Percentiles rank a stretch among this genome's conserved stretches.
These are phyloP conservation scores for Periparus ater DNA, from an alignment of 2,797 vertebrate species.

Conservation along the genomic window DNA sequence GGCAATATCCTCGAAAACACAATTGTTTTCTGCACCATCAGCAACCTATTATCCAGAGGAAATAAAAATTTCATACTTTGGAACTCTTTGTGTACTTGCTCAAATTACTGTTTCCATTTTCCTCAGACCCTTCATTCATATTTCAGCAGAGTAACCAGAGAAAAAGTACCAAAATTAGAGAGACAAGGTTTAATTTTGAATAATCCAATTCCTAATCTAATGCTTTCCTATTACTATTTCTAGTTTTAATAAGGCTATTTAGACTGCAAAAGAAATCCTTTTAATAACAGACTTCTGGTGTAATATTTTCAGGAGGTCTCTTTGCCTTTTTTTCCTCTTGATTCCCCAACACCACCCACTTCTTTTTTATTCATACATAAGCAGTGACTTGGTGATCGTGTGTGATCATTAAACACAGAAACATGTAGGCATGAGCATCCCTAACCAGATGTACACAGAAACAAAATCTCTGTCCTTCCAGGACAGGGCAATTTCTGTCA, in stretches of 20 bases:
- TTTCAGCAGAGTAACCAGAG: not conserved
- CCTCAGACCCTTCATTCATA: not conserved
- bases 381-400: not conserved
- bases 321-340: not conserved
- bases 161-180: not conserved
- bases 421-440: not conserved
- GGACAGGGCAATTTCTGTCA: conserved; percentile 24
- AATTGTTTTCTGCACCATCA: not conserved
- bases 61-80: not conserved
- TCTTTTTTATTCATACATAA: not conserved
- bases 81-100: not conserved
- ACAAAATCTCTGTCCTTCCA: not conserved
- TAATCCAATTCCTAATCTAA: not conserved
- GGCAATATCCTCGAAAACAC: not conserved
- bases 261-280: not conserved
- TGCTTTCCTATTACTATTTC: not conserved
- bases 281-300: not conserved
- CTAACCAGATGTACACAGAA: not conserved
- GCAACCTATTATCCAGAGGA: not conserved
- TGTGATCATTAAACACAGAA: not conserved
- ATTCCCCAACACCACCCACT: not conserved
- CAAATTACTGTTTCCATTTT: not conserved
- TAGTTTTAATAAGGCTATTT: not conserved
- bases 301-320: not conserved
- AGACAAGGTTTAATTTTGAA: not conserved